Base-by-base conservation (phyloP, 2,113 vertebrate species). In the Typhlomys cinereus region DNA sequence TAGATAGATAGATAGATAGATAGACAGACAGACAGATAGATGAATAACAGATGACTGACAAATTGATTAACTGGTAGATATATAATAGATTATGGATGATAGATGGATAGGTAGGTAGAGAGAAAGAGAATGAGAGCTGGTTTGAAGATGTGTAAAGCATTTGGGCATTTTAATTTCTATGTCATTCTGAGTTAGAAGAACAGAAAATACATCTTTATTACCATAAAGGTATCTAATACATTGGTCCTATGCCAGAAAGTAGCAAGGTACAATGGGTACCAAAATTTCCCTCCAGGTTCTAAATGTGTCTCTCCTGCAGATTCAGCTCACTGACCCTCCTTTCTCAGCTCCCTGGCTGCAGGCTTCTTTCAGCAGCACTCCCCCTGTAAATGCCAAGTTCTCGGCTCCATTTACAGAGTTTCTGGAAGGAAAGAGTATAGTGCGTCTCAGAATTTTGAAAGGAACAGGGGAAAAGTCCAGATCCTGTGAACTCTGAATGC, bases 371-470 rank as follows among this genome's bases (percentile, higher is more conserved):
- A 17, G 67, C 0, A 83, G 59, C 52, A 62, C 84, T 73, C 39
- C 88, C 52, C 46, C 34, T 36, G 5, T 25, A 85, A 31, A 41
- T 25, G 10, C 10, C 76, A n/a, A 76, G 31, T 69, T 18, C 41
- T 52, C 50, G 64, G 66, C 18, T 41, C 61, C 39, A 8, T 59
- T 92, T 80, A 89, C 91, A 15, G 39, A 85, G 31, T 88, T n/a
- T 59, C 67, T 52, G 27, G 25, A n/a, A 36, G 69, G 61, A 91
- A 93, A 83, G 7, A 44, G 50, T 94, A 93, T 88, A 85, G 52
- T 84, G 61, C 88, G 87, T 91, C 67, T 92, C 92, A 78, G 48
- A 84, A 66, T 66, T 95, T 90, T 92, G 70, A 96, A 94, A 91
- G 48, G 54, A 71, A 27, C 57, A 29, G 41, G 5, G 1, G 2